A percentile compares a stretch with the other conserved stretches of the same genome.
phyloP scores from a whole-genome alignment of 1,140 invertebrate species.

The Coelopa frigida region DNA sequence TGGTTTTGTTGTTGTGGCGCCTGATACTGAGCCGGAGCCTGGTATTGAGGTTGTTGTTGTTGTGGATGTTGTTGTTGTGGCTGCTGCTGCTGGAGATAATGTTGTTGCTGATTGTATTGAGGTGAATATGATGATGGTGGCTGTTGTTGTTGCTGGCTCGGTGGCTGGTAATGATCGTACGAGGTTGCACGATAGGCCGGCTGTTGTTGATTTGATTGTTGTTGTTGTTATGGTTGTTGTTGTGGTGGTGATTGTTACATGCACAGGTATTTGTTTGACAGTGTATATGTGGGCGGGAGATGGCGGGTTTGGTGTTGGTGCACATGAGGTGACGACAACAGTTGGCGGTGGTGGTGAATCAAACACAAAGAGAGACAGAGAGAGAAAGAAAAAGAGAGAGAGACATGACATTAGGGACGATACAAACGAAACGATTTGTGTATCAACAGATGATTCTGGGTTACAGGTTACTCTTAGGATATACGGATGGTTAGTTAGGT shows the following conservation, averaged over 20 bases:
- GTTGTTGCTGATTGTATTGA: slow-evolving; percentile 22
- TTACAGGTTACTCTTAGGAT: no score
- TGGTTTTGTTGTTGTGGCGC: slow-evolving; percentile 13
- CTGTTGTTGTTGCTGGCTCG: slow-evolving; percentile 16
- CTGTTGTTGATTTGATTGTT: slow-evolving; percentile 25
- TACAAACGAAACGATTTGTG: no score
- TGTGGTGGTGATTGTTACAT: no score
- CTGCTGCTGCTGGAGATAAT: slow-evolving; percentile 12
- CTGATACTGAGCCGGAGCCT: slow-evolving; percentile 9
- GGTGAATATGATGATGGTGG: slow-evolving; percentile 22
- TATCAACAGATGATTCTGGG: no score
- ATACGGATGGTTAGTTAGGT: no score
- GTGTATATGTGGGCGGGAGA: slow-evolving; percentile 27
- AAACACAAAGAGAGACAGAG: slow-evolving; percentile 4
- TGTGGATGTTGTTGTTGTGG: slow-evolving; percentile 22
- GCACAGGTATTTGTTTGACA: slow-evolving; percentile 16
- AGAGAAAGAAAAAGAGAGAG: slow-evolving; percentile 13
- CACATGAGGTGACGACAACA: slow-evolving; percentile 13
- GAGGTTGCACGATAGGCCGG: slow-evolving; percentile 31
- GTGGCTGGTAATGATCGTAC: slow-evolving; percentile 24
- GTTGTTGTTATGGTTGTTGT: no score
- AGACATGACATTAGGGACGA: no score
- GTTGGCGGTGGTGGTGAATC: slow-evolving; percentile 14
- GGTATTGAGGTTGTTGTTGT: slow-evolving; percentile 13
- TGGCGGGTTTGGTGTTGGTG: slow-evolving; percentile 16